phyloP scores from a whole-genome alignment of 53 echinoderm and acorn worm species.

The Patiria pectinifera region DNA sequence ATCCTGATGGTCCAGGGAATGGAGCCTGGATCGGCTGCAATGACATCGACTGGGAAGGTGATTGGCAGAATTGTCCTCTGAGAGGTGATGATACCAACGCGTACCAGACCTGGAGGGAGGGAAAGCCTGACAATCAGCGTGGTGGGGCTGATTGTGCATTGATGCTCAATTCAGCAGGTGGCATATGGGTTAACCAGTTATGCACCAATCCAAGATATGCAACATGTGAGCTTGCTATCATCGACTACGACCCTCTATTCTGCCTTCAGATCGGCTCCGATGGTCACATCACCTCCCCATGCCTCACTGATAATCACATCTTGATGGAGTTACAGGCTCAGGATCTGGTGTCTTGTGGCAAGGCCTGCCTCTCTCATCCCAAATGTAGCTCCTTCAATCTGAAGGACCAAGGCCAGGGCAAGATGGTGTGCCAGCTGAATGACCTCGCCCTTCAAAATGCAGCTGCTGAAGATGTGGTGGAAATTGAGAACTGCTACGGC shows the following conservation, averaged over 20 bases:
- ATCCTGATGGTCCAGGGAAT: background rate
- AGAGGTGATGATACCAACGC: background rate
- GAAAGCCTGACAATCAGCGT: background rate
- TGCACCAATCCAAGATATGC: background rate
- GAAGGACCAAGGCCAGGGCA: conserved; percentile 6
- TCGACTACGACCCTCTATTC: background rate
- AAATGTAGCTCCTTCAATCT: conserved; percentile 30
- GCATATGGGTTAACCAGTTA: background rate
- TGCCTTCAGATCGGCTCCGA: conserved; percentile 27
- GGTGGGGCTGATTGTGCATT: background rate
- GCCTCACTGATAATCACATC: background rate
- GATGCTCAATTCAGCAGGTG: background rate
- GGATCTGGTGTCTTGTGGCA: background rate
- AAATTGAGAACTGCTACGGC: conserved; percentile 1
- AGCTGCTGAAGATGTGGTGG: background rate
- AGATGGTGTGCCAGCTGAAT: conserved; percentile 22
- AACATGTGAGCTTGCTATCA: background rate
- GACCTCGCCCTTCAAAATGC: background rate
- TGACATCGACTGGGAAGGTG: background rate
- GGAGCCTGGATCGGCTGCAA: background rate
- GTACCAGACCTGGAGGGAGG: background rate
- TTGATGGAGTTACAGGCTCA: background rate
- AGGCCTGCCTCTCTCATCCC: conserved; percentile 24
- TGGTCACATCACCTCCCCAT: conserved; percentile 5
- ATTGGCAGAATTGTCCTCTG: background rate